A percentile compares a stretch with the other conserved stretches of the same genome.
phyloP scores from a whole-genome alignment of 2,113 vertebrate genomes.

The Tinamus guttatus region DNA sequence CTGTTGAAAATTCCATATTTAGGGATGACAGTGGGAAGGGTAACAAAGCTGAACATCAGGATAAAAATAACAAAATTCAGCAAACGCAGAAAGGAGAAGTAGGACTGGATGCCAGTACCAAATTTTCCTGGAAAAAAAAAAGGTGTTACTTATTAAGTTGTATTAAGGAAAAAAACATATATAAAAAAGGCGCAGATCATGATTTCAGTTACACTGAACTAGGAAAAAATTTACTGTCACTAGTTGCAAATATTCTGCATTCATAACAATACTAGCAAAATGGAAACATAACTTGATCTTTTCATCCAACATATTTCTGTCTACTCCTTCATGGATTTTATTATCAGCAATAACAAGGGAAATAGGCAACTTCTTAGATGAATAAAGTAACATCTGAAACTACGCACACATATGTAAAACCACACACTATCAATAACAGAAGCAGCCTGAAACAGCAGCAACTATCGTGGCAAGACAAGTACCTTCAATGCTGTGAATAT shows the following conservation, averaged over 20 bases:
- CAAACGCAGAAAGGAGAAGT: slow-evolving; percentile 95
- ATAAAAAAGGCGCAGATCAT: slow-evolving; percentile 47
- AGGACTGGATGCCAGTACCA: slow-evolving; percentile 93
- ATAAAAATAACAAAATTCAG: slow-evolving; percentile 92
- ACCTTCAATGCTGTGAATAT: slow-evolving; percentile 87
- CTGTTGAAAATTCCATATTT: slow-evolving; percentile 77
- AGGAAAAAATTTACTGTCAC: background rate
- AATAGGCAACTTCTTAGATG: background rate
- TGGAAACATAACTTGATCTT: background rate
- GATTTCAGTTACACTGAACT: slow-evolving; percentile 18
- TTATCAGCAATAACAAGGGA: background rate
- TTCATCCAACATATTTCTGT: background rate
- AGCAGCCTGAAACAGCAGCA: background rate
- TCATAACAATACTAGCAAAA: background rate
- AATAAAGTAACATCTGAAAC: background rate
- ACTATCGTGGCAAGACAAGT: background rate
- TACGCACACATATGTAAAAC: background rate
- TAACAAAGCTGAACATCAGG: slow-evolving; percentile 90
- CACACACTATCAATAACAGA: background rate
- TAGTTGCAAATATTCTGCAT: background rate
- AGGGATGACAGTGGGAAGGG: slow-evolving; percentile 83
- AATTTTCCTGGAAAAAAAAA: slow-evolving; percentile 84
- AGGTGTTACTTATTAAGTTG: background rate
- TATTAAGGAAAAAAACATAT: background rate
- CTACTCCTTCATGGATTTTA: background rate